These are phyloP conservation scores for Volucella zonaria DNA, from an alignment of 2,888 invertebrate species.

Conservation along the genomic window DNA sequence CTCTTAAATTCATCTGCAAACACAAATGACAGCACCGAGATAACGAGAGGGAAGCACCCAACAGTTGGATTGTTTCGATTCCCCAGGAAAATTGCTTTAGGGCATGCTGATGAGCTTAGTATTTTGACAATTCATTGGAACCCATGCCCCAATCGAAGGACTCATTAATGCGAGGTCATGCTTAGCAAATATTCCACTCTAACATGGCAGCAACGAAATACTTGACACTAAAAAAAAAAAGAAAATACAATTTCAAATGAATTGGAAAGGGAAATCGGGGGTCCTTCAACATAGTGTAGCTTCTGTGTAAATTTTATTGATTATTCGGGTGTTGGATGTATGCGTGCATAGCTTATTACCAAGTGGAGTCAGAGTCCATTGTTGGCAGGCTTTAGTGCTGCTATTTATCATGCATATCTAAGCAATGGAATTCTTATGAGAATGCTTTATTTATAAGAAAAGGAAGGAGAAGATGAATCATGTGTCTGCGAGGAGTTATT, in stretches of 20 bases:
- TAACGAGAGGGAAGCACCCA: neutral
- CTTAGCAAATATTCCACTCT: too few relatives aligned
- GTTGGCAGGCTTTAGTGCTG: slow-evolving; percentile 9
- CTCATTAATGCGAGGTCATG: too few relatives aligned
- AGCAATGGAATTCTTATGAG: slow-evolving; percentile 18
- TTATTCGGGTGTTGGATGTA: slow-evolving; percentile 17
- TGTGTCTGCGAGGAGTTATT: neutral
- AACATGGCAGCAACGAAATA: too few relatives aligned
- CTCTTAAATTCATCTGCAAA: neutral
- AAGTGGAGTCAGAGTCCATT: neutral
- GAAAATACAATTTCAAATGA: neutral
- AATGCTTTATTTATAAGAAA: neutral
- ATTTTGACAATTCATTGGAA: too few relatives aligned
- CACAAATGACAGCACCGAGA: neutral
- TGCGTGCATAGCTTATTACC: slow-evolving; percentile 21
- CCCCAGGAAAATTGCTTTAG: neutral
- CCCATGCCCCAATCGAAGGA: too few relatives aligned
- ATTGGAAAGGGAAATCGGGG: neutral
- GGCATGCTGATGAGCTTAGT: neutral
- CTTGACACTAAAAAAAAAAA: too few relatives aligned
- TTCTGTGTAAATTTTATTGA: slow-evolving; percentile 22
- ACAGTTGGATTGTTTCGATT: too few relatives aligned
- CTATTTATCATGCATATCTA: slow-evolving; percentile 37
- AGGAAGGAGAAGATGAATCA: neutral
- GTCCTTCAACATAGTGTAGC: neutral